Conservation (phyloP, 2,797 vertebrate species). For the Alectoris magna region DNA sequence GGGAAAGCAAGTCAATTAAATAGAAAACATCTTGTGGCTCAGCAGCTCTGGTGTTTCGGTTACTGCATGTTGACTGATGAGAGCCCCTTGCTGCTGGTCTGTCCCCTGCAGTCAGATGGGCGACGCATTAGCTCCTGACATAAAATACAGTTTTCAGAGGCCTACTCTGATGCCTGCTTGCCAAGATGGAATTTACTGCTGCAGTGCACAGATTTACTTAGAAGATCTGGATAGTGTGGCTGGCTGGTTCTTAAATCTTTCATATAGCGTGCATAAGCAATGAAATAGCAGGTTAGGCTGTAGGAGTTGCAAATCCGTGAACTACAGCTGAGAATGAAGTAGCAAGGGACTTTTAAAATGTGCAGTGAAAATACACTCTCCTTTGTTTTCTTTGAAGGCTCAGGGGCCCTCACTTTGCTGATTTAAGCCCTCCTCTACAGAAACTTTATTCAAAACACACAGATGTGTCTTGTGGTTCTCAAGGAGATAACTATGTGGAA, state of each 20-base stretch:
- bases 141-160: neutral
- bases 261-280: neutral
- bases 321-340: neutral
- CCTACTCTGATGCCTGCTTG: neutral
- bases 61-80: neutral
- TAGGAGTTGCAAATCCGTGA: neutral
- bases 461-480: neutral
- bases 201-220: neutral
- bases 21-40: neutral
- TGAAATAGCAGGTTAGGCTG: neutral
- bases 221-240: neutral
- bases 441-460: neutral
- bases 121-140: accelerated
- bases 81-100: neutral
- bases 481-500: neutral
- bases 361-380: neutral
- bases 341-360: neutral
- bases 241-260: neutral
- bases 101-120: neutral
- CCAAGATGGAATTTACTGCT: neutral
- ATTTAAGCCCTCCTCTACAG: neutral
- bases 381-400: neutral
- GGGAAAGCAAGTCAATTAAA: neutral
- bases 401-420: neutral
- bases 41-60: neutral